Evolutionary conservation across 2,888 invertebrate species (phyloP).

Genomic region (Prostheceraeus crozeri): DNA sequence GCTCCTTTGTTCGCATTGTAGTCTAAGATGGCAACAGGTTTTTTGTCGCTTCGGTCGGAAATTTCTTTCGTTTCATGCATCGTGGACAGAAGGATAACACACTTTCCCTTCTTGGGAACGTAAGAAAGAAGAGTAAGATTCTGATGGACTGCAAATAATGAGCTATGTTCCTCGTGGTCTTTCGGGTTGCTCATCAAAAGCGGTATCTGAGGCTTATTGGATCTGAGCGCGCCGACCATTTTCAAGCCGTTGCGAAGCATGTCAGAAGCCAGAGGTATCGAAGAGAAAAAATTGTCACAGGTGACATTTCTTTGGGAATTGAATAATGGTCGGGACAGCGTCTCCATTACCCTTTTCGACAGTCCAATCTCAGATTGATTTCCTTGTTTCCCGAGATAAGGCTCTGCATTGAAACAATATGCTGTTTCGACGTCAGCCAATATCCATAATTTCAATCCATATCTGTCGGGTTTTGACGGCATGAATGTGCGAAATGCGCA

Average conservation of each 20-base stretch:
- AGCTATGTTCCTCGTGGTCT: no score
- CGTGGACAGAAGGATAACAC: no score
- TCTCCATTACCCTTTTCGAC: neutral
- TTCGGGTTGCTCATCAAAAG: no score
- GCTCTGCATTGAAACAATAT: conserved; percentile 18
- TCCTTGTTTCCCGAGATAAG: neutral
- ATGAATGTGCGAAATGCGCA: conserved; percentile 12
- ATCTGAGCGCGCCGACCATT: no score
- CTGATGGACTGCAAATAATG: no score
- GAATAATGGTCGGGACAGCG: no score
- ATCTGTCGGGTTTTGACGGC: conserved; percentile 15
- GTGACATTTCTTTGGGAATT: no score
- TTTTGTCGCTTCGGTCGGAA: neutral
- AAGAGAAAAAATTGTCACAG: conserved; percentile 2
- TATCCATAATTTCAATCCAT: conserved; percentile 7
- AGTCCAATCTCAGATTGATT: neutral
- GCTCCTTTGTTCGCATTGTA: conserved; percentile 26
- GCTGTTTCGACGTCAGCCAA: conserved; percentile 11
- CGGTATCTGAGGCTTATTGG: no score
- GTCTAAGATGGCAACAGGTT: neutral
- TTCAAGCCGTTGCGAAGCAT: no score
- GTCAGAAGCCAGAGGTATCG: neutral
- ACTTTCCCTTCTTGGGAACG: no score
- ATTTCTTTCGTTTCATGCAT: neutral
- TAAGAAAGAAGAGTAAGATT: no score